A percentile compares a stretch with the other conserved stretches of the same genome.
Conservation (phyloP, 1,140 invertebrate genomes). For the Spodoptera frugiperda region DNA sequence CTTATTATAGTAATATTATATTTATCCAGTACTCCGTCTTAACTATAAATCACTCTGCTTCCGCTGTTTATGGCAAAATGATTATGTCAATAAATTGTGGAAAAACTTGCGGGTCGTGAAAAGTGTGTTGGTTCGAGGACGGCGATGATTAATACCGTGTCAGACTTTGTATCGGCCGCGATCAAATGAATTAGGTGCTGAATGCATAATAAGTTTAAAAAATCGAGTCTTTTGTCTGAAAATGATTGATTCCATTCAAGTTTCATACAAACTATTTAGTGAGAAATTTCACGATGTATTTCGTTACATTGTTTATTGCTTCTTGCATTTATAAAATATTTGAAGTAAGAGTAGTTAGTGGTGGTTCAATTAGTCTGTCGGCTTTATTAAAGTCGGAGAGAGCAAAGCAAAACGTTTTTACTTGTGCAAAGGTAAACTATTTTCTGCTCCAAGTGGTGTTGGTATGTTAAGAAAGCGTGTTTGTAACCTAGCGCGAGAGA, state of each 20-base stretch:
- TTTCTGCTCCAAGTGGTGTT: slow-evolving; percentile 56
- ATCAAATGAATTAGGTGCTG: slow-evolving; percentile 32
- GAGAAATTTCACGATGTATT: slow-evolving; percentile 1
- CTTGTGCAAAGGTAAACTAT: slow-evolving; percentile 47
- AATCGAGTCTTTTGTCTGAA: slow-evolving; percentile 12
- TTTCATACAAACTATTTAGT: slow-evolving; percentile 4
- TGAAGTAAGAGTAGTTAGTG: neutral
- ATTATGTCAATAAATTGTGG: slow-evolving; percentile 32
- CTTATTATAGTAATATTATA: too few relatives aligned
- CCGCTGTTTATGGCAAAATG: slow-evolving; percentile 28
- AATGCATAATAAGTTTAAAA: slow-evolving; percentile 30
- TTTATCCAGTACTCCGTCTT: too few relatives aligned
- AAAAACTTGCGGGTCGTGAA: slow-evolving; percentile 37
- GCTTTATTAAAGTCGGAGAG: slow-evolving; percentile 33
- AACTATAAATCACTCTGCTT: slow-evolving; percentile 29
- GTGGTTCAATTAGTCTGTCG: slow-evolving; percentile 26
- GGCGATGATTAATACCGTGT: slow-evolving; percentile 45
- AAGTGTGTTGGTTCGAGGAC: slow-evolving; percentile 36
- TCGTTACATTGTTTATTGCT: slow-evolving; percentile 8
- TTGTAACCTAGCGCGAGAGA: slow-evolving; percentile 26
- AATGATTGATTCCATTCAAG: slow-evolving; percentile 19
- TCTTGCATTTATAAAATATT: slow-evolving; percentile 16
- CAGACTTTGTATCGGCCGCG: slow-evolving; percentile 33
- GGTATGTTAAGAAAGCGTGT: slow-evolving; percentile 64
- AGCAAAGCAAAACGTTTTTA: slow-evolving; percentile 25